These are phyloP conservation scores for Drosophila sp. DNA, from an alignment of 1,140 invertebrate genomes.

Conservation along the genomic window DNA sequence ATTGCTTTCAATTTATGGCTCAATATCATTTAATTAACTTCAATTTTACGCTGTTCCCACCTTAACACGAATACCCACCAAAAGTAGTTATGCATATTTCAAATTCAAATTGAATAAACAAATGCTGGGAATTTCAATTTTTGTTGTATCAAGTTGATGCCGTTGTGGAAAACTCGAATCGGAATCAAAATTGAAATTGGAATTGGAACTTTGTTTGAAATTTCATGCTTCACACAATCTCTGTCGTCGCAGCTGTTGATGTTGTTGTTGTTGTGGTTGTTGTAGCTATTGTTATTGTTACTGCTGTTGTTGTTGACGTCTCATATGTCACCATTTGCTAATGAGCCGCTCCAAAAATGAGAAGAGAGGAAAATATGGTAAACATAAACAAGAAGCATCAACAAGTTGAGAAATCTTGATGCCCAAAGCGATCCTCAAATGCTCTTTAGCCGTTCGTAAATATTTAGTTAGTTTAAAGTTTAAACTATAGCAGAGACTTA, in stretches of 20 bases:
- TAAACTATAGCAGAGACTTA: not conserved
- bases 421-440: slow-evolving; percentile 12
- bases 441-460: slow-evolving; percentile 17
- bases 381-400: slow-evolving; percentile 52
- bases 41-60: slow-evolving; percentile 71
- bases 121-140: slow-evolving; percentile 11
- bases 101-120: slow-evolving; percentile 24
- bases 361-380: slow-evolving; percentile 30
- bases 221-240: slow-evolving; percentile 39
- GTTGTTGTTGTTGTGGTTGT: slow-evolving; percentile 15
- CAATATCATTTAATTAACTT: slow-evolving; percentile 64
- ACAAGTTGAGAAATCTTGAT: slow-evolving; percentile 31
- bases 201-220: slow-evolving; percentile 26
- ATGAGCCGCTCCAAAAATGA: slow-evolving; percentile 33
- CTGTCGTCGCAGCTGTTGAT: slow-evolving; percentile 15
- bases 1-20: slow-evolving; percentile 31
- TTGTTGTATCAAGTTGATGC: slow-evolving; percentile 12
- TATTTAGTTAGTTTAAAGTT: slow-evolving; percentile 19
- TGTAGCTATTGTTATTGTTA: slow-evolving; percentile 11
- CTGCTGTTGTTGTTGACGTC: slow-evolving; percentile 31
- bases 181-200: slow-evolving; percentile 15
- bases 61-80: slow-evolving; percentile 61
- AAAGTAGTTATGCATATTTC: slow-evolving; percentile 14
- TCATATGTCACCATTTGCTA: slow-evolving; percentile 51
- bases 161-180: slow-evolving; percentile 8